These are phyloP conservation scores for Drosophila yakuba DNA, from an alignment of 1,140 invertebrate genomes.

Conservation along the genomic window DNA sequence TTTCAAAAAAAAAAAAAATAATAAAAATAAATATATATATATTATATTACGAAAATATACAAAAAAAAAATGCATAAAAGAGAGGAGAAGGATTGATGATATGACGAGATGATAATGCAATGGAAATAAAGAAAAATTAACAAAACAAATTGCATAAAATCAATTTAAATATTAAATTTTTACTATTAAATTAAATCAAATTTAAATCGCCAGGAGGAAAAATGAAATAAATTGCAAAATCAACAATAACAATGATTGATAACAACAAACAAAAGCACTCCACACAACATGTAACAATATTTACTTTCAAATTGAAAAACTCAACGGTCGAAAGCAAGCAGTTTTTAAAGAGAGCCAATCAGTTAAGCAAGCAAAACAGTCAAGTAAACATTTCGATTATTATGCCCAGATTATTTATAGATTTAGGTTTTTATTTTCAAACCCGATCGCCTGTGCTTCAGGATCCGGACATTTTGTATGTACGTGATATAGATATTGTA, in stretches of 20 bases:
- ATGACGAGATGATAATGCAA: conserved; percentile 54
- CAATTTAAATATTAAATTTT: conserved; percentile 79
- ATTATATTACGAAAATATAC: conserved; percentile 43
- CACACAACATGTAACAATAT: conserved; percentile 36
- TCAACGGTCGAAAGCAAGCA: not conserved
- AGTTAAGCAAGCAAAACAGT: not conserved
- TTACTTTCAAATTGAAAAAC: conserved; percentile 13
- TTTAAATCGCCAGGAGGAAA: conserved; percentile 37
- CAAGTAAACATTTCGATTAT: conserved; percentile 1
- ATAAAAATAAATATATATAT: conserved; percentile 32
- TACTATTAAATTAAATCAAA: conserved; percentile 77
- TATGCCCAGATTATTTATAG: not conserved
- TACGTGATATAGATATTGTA: conserved; percentile 10
- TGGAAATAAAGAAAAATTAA: conserved; percentile 76
- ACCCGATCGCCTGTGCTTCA: not conserved
- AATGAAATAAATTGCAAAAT: conserved; percentile 27
- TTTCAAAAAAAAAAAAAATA: conserved; percentile 68
- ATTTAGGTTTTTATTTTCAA: not conserved
- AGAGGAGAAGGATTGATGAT: conserved; percentile 46
- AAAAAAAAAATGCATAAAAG: conserved; percentile 38
- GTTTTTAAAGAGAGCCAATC: conserved; percentile 4
- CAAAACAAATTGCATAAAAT: conserved; percentile 74
- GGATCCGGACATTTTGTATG: conserved; percentile 1
- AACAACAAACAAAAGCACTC: conserved; percentile 45
- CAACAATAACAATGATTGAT: conserved; percentile 53